phyloP scores from a whole-genome alignment of 2,113 vertebrate genomes.

The Odobenus rosmarus region DNA sequence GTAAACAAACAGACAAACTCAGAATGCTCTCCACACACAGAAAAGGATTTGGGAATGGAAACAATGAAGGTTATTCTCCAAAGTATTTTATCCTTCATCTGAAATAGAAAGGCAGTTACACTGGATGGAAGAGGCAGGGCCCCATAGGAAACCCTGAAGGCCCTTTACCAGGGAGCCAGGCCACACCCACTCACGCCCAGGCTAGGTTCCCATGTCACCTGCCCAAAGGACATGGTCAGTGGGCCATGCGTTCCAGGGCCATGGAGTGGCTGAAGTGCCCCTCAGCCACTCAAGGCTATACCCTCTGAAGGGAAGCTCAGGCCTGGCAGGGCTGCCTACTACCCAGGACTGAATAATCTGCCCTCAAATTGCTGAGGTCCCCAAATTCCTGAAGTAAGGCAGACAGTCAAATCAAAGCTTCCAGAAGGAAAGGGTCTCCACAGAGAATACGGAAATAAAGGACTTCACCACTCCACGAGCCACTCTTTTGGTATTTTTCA shows the following conservation, averaged over 20 bases:
- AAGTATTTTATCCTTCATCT: background rate
- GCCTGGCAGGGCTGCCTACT: background rate
- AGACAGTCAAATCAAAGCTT: background rate
- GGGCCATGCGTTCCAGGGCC: background rate
- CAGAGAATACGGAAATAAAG: background rate
- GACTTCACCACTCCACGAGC: background rate
- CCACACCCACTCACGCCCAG: background rate
- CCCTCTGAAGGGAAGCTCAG: background rate
- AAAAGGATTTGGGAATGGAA: constrained; percentile 22
- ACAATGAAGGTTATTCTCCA: constrained; percentile 48
- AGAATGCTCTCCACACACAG: constrained; percentile 49
- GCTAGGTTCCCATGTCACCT: background rate
- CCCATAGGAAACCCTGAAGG: background rate
- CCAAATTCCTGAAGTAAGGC: background rate
- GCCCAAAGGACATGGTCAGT: background rate
- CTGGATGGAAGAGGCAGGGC: background rate
- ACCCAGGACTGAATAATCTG: background rate
- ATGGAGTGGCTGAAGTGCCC: constrained; percentile 29
- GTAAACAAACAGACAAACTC: constrained; percentile 51
- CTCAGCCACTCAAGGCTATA: background rate
- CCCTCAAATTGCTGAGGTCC: background rate
- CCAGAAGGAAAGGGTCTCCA: background rate
- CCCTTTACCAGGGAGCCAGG: background rate
- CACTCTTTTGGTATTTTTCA: background rate
- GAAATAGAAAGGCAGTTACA: background rate